Base-by-base conservation (phyloP, 2,797 vertebrate genomes). In the Siniperca obscura region DNA sequence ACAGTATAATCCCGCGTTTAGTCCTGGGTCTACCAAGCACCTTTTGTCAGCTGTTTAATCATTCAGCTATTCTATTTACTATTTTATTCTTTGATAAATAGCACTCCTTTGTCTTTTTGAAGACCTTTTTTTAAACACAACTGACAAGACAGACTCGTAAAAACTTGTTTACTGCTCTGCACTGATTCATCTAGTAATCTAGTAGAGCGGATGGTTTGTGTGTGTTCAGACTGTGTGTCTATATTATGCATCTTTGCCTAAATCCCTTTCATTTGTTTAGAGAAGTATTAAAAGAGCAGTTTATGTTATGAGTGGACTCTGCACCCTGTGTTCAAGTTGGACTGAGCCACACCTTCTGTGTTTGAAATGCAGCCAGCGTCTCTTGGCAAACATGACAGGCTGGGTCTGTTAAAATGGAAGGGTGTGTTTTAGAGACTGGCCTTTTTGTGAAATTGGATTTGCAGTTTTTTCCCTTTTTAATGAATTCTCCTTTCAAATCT, bases 371-470 rank as follows among this genome's bases (percentile, higher is more conserved):
- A 79, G 85, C 72, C 79, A 71, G 78, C 19, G 12, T 77, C 74
- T 89, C 70, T 72, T 83, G 62, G 82, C 78, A 88, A 64, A 79
- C 60, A 65, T 55, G 83, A 81, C 81, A 69, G 79, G 48, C 78
- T 34, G 62, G 55, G 19, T 83, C 71, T 82, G 80, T 81, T 83
- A 36, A 78, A 59, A 64, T 78, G 30, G 3, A 30, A 30, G 30
- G 30, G 22, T 62, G 73, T 75, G 59, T 82, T 61, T 60, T 38
- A 52, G 44, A 66, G 30, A 81, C 72, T 62, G 52, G 38, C 44
- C 48, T 67, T 76, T 30, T 81, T 87, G 48, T 70, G 48, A 64
- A 73, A 48, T 17, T 40, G 60, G 60, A 67, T 79, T 82, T 70
- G 57, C 71, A 72, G 11, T 5, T 57, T 42, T 27, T 27, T 30